Percentiles rank a stretch among this genome's conserved stretches.
Conservation (phyloP, 2,888 invertebrate genomes). For the Caenorhabditis becei region DNA sequence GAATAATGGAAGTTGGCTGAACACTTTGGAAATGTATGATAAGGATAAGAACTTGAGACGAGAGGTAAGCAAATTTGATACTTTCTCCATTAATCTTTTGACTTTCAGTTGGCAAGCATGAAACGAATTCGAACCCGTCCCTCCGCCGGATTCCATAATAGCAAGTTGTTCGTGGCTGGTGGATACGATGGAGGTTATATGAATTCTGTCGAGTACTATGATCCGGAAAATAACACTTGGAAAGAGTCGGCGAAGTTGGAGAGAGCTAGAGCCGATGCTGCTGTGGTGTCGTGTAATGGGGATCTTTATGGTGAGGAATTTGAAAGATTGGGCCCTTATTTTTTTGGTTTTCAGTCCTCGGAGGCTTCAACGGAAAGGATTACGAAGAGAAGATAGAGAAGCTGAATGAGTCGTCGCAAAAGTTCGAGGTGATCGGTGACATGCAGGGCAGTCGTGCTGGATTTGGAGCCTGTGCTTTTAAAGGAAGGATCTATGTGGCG, state of each 20-base stretch:
- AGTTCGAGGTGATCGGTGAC: too few species aligned
- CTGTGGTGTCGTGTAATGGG: constrained; percentile 55
- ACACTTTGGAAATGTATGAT: constrained; percentile 54
- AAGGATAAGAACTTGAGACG: constrained; percentile 50
- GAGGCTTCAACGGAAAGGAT: too few species aligned
- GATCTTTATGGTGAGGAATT: constrained; percentile 49
- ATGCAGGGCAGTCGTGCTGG: too few species aligned
- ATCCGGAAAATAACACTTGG: constrained; percentile 46
- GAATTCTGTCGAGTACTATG: constrained; percentile 53
- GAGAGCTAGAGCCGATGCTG: constrained; percentile 43
- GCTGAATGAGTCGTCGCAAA: too few species aligned
- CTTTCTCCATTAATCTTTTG: too few species aligned
- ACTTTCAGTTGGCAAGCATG: constrained; percentile 6
- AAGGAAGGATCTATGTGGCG: too few species aligned
- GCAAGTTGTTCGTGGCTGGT: constrained; percentile 55
- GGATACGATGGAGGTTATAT: constrained; percentile 60
- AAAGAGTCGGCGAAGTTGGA: constrained; percentile 35
- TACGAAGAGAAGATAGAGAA: too few species aligned
- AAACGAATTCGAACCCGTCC: constrained; percentile 2
- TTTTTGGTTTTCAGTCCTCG: too few species aligned
- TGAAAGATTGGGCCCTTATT: too few species aligned
- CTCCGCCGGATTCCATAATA: constrained; percentile 54
- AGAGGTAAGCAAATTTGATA: constrained; percentile 36
- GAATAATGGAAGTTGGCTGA: constrained; percentile 52
- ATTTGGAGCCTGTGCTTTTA: too few species aligned